Percentiles rank a stretch among this genome's conserved stretches.
Evolutionary conservation across 2,113 vertebrate genomes (phyloP).

Genomic region (Pagrus major): DNA sequence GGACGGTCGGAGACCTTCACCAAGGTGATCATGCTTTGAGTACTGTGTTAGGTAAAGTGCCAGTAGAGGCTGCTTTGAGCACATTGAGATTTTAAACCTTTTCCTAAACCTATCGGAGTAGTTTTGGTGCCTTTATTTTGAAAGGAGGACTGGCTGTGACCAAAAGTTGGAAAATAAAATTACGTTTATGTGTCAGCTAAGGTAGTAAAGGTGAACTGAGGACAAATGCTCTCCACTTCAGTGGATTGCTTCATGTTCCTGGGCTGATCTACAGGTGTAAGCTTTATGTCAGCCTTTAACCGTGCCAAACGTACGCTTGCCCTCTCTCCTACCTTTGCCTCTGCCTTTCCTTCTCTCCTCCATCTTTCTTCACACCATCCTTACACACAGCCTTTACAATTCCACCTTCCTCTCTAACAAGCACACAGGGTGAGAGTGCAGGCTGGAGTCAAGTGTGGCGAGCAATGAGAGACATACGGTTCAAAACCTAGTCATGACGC

Average conservation of each 20-base stretch:
- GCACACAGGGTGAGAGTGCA: slow-evolving; percentile 71
- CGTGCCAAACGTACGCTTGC: slow-evolving; percentile 36
- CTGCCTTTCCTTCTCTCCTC: slow-evolving; percentile 24
- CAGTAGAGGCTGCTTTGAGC: no score
- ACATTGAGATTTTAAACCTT: no score
- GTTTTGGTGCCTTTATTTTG: no score
- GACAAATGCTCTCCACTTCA: neutral
- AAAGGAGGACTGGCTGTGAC: no score
- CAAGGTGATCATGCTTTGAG: no score
- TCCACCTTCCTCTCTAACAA: slow-evolving; percentile 67
- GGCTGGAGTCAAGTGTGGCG: slow-evolving; percentile 71
- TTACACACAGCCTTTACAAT: slow-evolving; percentile 48
- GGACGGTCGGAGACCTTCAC: no score
- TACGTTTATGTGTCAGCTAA: neutral
- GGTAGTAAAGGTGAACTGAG: neutral
- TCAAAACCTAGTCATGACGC: slow-evolving; percentile 75
- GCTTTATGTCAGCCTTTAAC: slow-evolving; percentile 43
- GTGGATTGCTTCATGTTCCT: neutral
- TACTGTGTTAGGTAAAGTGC: no score
- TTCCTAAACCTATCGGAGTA: no score
- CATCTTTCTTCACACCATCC: slow-evolving; percentile 23
- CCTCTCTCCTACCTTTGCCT: slow-evolving; percentile 20
- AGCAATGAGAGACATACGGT: slow-evolving; percentile 66
- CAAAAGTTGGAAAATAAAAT: no score
- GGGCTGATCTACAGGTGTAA: slow-evolving; percentile 30